A percentile compares a stretch with the other conserved stretches of the same genome.
These are phyloP conservation scores for Lagopus leucura DNA, from an alignment of 2,113 vertebrate genomes.

Conservation along the genomic window DNA sequence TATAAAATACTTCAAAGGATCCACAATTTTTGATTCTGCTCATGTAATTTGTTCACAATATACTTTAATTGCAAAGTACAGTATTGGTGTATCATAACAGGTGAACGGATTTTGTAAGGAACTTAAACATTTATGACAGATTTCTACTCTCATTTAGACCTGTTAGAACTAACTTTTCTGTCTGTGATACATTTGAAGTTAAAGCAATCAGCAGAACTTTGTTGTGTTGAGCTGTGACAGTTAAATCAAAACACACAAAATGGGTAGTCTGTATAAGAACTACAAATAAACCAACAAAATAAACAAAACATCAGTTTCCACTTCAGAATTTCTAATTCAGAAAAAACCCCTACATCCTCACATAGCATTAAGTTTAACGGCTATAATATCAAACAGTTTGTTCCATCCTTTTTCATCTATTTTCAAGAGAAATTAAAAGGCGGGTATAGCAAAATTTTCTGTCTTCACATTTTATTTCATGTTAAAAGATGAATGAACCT, in stretches of 20 bases:
- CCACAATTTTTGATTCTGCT: background rate
- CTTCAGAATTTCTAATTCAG: background rate
- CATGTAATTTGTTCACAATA: background rate
- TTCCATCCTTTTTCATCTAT: background rate
- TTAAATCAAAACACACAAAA: background rate
- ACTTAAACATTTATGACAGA: background rate
- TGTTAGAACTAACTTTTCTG: background rate
- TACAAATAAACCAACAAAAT: background rate
- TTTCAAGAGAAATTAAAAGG: background rate
- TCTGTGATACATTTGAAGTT: background rate
- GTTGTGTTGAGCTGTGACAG: background rate
- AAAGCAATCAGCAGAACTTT: background rate
- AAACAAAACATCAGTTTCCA: background rate
- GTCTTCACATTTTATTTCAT: background rate
- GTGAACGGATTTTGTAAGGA: background rate
- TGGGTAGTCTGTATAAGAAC: background rate
- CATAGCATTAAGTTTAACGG: background rate
- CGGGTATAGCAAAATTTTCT: background rate
- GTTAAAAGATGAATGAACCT: conserved; percentile 10
- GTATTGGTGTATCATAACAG: background rate
- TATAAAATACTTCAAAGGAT: background rate
- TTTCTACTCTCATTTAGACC: background rate
- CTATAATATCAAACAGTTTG: background rate
- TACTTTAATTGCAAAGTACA: background rate
- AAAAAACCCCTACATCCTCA: background rate